Evolutionary conservation across 2,888 invertebrate species (phyloP), one percentile per base, ranked within the genome.

Genomic region (Dichetophora obliterata): DNA sequence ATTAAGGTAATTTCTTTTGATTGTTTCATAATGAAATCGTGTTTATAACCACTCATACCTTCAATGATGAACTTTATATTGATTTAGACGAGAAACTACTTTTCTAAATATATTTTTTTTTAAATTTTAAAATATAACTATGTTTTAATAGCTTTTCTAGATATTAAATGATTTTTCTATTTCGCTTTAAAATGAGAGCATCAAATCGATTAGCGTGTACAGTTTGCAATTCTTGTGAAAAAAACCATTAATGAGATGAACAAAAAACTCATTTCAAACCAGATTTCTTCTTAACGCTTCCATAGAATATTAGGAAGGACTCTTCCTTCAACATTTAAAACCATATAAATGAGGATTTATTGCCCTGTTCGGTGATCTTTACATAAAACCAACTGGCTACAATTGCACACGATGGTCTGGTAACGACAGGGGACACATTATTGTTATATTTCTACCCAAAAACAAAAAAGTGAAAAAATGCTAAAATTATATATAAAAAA

Each of bases 381-480:
- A 54, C 54, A 68, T 68, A 48, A 68, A 68, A 48, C 68, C 68
- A 74, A 74, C 74, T 65, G 66, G 50, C 52, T 37, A 66, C 66
- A 72, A 72, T 8, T 63, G 27, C n/a, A 22, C 16, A 59, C 54
- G 4, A 9, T 37, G 16, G 82, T 85, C 87, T 88, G 87, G 80
- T 81, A 81, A 82, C 86, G 85, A 87, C 87, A 86, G 81, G 87
- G 87, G 87, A 87, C 86, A 87, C 87, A 87, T 88, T 87, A 85
- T 86, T 87, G 84, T 83, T 83, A 85, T 84, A 86, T 31, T 87
- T 79, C 79, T 61, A 22, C 61, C n/a, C 61, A 50, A 24, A 19
- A 27, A 54, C 54, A 16, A 2, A 52, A 24, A n/a, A 50, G n/a
- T n/a, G n/a, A 31, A 50, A 50, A 61, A 43, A 59, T 8, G 31